Evolutionary conservation across 2,797 vertebrate genomes (phyloP).

Genomic region (Enteromius unitaeniatus): DNA sequence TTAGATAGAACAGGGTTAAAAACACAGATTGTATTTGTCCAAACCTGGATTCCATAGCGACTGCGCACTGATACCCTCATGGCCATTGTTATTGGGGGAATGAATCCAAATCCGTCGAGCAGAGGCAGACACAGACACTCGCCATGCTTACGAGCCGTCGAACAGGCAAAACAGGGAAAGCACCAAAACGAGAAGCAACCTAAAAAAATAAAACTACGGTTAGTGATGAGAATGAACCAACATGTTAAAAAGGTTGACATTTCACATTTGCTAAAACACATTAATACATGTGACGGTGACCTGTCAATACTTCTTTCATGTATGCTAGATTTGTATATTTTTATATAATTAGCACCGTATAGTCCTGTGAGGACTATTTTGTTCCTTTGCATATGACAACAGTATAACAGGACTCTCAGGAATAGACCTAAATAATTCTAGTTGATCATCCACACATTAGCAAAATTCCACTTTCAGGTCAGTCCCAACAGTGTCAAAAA

Average conservation of each 20-base stretch:
- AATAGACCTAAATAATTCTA: no score
- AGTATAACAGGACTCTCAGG: not conserved
- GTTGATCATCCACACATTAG: not conserved
- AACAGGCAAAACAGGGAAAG: slow-evolving; percentile 72
- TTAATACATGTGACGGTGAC: not conserved
- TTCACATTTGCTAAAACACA: not conserved
- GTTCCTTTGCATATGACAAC: not conserved
- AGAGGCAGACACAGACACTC: slow-evolving; percentile 76
- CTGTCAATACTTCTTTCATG: not conserved
- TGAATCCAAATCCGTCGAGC: slow-evolving; percentile 66
- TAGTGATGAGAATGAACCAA: not conserved
- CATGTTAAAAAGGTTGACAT: not conserved
- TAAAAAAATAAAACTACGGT: slow-evolving; percentile 15
- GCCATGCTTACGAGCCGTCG: slow-evolving; percentile 63
- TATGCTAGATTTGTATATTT: not conserved
- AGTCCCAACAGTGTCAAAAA: not conserved
- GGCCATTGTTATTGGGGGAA: slow-evolving; percentile 68
- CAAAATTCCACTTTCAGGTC: not conserved
- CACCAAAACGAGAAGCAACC: slow-evolving; percentile 76
- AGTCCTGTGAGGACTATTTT: not conserved
- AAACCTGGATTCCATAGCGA: slow-evolving; percentile 71
- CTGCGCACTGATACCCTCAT: slow-evolving; percentile 67
- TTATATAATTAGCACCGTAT: not conserved
- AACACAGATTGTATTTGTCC: not conserved
- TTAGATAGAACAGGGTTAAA: not conserved